These are phyloP conservation scores for Pelodytes ibericus DNA, from an alignment of 2,797 vertebrate genomes.

Conservation along the genomic window DNA sequence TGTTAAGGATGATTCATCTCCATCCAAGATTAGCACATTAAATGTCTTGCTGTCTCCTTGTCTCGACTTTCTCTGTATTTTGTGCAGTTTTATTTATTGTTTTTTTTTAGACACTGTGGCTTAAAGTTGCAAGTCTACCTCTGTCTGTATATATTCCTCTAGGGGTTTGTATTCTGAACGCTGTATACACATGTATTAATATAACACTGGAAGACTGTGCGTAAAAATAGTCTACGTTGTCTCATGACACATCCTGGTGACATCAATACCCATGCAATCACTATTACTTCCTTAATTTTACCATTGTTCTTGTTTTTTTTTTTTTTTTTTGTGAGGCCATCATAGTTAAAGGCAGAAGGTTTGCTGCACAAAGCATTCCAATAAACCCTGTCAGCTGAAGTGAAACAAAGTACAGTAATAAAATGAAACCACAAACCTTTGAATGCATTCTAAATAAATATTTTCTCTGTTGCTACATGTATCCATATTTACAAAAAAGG, in stretches of 20 bases:
- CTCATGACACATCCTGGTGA: constrained; percentile 35
- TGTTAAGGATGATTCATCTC: no score
- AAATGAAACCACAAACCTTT: neutral
- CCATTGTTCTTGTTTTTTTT: neutral
- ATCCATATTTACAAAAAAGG: no score
- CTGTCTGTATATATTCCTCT: no score
- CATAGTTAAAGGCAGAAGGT: constrained; percentile 14
- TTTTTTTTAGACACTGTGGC: no score
- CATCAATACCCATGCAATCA: neutral
- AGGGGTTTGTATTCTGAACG: no score
- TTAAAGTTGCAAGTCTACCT: no score
- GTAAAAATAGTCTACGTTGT: neutral
- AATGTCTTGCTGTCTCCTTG: no score
- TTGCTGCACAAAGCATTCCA: constrained; percentile 16
- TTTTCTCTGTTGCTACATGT: neutral
- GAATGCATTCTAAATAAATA: neutral
- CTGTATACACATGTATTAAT: no score
- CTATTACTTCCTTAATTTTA: constrained; percentile 35
- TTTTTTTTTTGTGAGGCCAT: neutral
- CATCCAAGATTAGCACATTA: no score
- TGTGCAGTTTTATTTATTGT: no score
- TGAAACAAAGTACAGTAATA: constrained; percentile 2
- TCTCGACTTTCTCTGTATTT: no score
- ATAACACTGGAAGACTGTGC: neutral
- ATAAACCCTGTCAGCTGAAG: constrained; percentile 11